Evolutionary conservation across 2,113 vertebrate species (phyloP).

Genomic region (Lutjanus erythropterus): DNA sequence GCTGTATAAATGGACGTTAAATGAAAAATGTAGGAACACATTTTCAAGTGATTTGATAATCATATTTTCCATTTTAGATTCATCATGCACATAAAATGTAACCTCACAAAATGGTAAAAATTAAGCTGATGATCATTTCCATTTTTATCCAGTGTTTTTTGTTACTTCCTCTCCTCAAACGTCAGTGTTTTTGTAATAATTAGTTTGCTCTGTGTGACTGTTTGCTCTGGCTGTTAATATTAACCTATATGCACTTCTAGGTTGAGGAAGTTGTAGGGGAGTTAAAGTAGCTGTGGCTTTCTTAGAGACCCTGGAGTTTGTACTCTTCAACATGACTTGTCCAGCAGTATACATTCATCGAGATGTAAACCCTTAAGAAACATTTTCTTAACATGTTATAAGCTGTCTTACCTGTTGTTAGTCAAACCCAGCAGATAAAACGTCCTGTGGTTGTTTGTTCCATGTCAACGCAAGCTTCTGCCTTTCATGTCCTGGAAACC

Average conservation of each 20-base stretch:
- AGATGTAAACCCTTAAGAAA: neutral
- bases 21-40: too few relatives aligned
- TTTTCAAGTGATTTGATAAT: too few relatives aligned
- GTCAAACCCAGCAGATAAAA: neutral
- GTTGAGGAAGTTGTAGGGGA: neutral
- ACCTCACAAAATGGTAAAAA: too few relatives aligned
- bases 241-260: neutral
- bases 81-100: too few relatives aligned
- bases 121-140: too few relatives aligned
- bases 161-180: too few relatives aligned
- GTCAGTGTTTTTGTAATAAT: neutral
- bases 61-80: too few relatives aligned
- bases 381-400: neutral
- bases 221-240: conserved; percentile 2
- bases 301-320: neutral
- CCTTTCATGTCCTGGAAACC: conserved; percentile 2
- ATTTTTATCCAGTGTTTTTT: too few relatives aligned
- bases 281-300: neutral
- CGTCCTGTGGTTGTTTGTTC: neutral
- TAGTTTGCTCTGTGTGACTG: neutral
- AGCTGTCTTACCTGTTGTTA: conserved; percentile 27
- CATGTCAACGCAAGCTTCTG: neutral
- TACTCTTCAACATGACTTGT: neutral
- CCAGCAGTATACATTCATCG: neutral
- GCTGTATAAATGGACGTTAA: too few relatives aligned